Conservation (phyloP, 2,888 invertebrate species). For the Lepetodrilus schrolli region DNA sequence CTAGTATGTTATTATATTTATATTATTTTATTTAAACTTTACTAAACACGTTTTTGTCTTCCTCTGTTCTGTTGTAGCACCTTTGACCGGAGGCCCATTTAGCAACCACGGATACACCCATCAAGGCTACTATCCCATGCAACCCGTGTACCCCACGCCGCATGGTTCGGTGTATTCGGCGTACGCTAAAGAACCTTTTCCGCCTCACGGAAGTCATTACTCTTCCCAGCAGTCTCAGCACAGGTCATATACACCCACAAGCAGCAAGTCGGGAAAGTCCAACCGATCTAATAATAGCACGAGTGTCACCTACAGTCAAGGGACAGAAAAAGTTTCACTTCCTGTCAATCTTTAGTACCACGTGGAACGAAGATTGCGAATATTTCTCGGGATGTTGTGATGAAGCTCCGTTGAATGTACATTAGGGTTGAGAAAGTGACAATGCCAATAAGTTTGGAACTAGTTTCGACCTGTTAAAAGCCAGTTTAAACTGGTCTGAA, state of each 20-base stretch:
- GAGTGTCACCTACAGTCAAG: constrained; percentile 66
- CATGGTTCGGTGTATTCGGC: constrained; percentile 59
- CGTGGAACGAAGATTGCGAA: no score
- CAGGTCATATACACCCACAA: constrained; percentile 70
- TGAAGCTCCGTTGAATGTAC: no score
- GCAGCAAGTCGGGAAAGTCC: constrained; percentile 70
- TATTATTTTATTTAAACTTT: neutral
- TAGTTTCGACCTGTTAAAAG: no score
- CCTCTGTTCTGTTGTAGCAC: constrained; percentile 28
- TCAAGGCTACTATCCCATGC: constrained; percentile 71
- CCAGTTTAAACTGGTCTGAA: no score
- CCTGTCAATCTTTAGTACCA: constrained; percentile 64
- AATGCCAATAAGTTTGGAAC: no score
- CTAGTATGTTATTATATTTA: neutral
- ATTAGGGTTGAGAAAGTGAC: no score
- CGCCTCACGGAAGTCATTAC: constrained; percentile 56
- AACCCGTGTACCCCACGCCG: constrained; percentile 61
- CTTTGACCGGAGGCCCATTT: constrained; percentile 49
- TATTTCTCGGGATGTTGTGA: no score
- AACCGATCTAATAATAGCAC: constrained; percentile 66
- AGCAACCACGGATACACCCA: constrained; percentile 60
- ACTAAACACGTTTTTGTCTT: neutral
- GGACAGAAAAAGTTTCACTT: constrained; percentile 67
- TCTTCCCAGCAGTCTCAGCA: constrained; percentile 68
- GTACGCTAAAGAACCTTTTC: constrained; percentile 52